Evolutionary conservation across 1,140 invertebrate species (phyloP), one percentile per base, ranked within the genome.

Genomic region (Bilobella aurantiaca): DNA sequence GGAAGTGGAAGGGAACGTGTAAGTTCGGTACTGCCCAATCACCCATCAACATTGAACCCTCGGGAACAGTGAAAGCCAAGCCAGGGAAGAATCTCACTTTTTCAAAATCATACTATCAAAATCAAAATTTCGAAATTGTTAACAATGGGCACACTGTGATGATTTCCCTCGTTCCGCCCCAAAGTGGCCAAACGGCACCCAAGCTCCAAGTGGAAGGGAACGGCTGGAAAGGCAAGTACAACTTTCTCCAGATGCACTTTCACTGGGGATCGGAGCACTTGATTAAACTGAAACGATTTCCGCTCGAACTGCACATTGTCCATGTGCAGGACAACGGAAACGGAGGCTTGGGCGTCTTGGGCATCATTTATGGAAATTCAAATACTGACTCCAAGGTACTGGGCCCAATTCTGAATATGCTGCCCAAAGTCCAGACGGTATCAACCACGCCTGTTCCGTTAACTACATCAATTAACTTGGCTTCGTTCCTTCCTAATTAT

Each of bases 241-340:
- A 79, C 12, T 77, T 89, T 49, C 79, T 84, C 32, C 85, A 87
- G 73, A 79, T 90, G 28, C 89, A 91, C 73, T 84, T 90, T 71
- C 89, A 91, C 73, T 90, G 88, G 86, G 81, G 82, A 59, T 86
- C 86, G 0, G 89, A 91, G 74, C 88, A 91, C 74, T 85, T 82
- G 0, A 79, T 91, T 37, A 80, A 85, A 62, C 78, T 12, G 14
- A 53, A 53, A 23, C 49, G 49, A 5, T 58, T 8, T 29, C 57
- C 57, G 5, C 23, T 58, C 12, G 57, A 58, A 29, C 29, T 58
- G 2, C 57, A 58, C 30, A 29, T 58, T 14, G 57, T 58, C 30
- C 57, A 58, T 21, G 25, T 28, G 57, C 57, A 58, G 30, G 29
- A 12, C 3, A 58, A 58, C 21, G 57, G 57, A 8, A 31, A 28